These are phyloP conservation scores for Psittacula derbiana DNA, from an alignment of 2,797 vertebrate genomes.

Conservation along the genomic window DNA sequence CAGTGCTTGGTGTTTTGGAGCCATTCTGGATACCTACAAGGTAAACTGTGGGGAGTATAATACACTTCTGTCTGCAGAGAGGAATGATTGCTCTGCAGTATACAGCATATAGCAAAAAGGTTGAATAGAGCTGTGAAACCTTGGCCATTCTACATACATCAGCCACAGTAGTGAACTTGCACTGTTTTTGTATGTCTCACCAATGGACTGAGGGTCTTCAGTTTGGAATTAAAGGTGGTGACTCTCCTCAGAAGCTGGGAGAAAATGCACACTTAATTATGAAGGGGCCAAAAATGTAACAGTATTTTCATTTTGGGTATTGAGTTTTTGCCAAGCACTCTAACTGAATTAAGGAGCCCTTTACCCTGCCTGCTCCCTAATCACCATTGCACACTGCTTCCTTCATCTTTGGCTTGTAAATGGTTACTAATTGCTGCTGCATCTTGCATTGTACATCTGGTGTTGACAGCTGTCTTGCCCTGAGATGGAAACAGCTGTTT, in stretches of 20 bases:
- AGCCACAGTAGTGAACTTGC: background rate
- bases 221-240: background rate
- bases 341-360: conserved; percentile 41
- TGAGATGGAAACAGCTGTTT: conserved; percentile 33
- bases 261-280: background rate
- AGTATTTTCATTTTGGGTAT: background rate
- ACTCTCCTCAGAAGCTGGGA: background rate
- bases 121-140: background rate
- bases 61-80: background rate
- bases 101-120: background rate
- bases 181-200: rapidly evolving
- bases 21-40: background rate
- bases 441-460: conserved; percentile 30
- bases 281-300: background rate
- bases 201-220: background rate
- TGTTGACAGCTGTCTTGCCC: conserved; percentile 41
- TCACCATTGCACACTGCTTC: background rate
- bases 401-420: conserved; percentile 33
- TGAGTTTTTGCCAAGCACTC: conserved; percentile 14
- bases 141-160: background rate
- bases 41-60: background rate
- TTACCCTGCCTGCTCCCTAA: background rate
- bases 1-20: background rate
- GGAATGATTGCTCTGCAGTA: background rate
- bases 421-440: conserved; percentile 34